Evolutionary conservation across 2,888 invertebrate genomes (phyloP).

Genomic region (Baronia brevicornis): DNA sequence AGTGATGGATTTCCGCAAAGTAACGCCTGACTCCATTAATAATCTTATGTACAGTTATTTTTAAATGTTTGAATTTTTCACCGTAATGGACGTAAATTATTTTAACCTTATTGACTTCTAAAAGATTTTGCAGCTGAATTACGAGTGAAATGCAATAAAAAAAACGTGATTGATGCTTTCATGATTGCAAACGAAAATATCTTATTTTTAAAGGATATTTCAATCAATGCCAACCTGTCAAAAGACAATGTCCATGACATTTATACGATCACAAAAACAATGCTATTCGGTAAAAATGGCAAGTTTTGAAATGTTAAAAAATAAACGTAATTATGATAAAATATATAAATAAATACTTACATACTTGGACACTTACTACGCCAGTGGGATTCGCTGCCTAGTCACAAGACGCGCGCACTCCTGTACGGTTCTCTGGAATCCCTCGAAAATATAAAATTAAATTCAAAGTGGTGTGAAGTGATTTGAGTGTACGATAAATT

Average conservation of each 20-base stretch:
- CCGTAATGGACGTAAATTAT: too few relatives aligned
- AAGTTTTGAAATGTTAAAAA: constrained; percentile 37
- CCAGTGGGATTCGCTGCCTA: constrained; percentile 31
- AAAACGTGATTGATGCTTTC: too few relatives aligned
- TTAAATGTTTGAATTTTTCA: too few relatives aligned
- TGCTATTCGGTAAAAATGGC: constrained; percentile 32
- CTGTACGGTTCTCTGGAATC: constrained; percentile 50
- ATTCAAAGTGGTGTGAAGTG: constrained; percentile 49
- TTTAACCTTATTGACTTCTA: too few relatives aligned
- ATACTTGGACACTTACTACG: constrained; percentile 35
- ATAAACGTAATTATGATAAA: constrained; percentile 56
- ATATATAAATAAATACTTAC: constrained; percentile 51
- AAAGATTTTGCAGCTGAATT: neutral
- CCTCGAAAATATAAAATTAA: constrained; percentile 29
- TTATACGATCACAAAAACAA: constrained; percentile 20
- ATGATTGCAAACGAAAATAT: too few relatives aligned
- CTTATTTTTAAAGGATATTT: constrained; percentile 14
- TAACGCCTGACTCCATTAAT: too few relatives aligned
- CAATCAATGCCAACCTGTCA: constrained; percentile 17
- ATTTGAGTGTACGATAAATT: constrained; percentile 42
- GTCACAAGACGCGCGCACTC: constrained; percentile 45
- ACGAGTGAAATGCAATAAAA: neutral
- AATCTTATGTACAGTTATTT: too few relatives aligned
- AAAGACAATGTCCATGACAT: constrained; percentile 22
- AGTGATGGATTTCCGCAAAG: too few relatives aligned